These are phyloP conservation scores for Ecliptopera silaceata DNA, from an alignment of 2,888 invertebrate genomes.

Conservation along the genomic window DNA sequence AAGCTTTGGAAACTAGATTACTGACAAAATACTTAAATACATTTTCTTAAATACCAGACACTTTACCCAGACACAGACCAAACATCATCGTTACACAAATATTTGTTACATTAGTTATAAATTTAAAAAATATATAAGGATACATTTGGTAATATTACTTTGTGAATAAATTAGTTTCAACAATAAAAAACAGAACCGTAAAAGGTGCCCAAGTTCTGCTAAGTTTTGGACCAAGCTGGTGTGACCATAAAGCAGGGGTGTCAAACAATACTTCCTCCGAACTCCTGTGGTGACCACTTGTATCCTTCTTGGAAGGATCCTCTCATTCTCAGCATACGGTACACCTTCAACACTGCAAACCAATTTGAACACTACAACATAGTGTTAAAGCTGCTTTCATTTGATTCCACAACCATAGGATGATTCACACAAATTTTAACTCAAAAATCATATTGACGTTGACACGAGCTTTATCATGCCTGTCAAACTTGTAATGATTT, in stretches of 20 bases:
- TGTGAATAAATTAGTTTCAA: too few species aligned
- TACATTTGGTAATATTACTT: too few species aligned
- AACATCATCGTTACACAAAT: too few species aligned
- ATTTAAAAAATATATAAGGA: too few species aligned
- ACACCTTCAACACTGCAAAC: neutral
- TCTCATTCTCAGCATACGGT: constrained; percentile 21
- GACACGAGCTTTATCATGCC: constrained; percentile 30
- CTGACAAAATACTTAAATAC: too few species aligned
- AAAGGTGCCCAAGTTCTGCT: constrained; percentile 23
- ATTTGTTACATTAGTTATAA: too few species aligned
- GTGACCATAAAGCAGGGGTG: constrained; percentile 52
- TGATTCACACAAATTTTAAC: constrained; percentile 42
- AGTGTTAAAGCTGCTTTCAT: constrained; percentile 4
- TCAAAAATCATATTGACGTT: constrained; percentile 21
- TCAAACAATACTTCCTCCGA: constrained; percentile 42
- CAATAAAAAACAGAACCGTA: constrained; percentile 29
- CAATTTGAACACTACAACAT: constrained; percentile 2
- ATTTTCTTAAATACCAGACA: too few species aligned
- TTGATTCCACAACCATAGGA: constrained; percentile 34
- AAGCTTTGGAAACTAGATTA: too few species aligned
- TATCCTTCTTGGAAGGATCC: constrained; percentile 59
- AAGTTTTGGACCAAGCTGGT: constrained; percentile 33
- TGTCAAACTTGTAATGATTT: constrained; percentile 35
- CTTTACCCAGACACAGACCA: too few species aligned
- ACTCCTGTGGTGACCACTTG: constrained; percentile 59